These are phyloP conservation scores for Argynnis bischoffii DNA, from an alignment of 2,888 invertebrate genomes.

Conservation along the genomic window DNA sequence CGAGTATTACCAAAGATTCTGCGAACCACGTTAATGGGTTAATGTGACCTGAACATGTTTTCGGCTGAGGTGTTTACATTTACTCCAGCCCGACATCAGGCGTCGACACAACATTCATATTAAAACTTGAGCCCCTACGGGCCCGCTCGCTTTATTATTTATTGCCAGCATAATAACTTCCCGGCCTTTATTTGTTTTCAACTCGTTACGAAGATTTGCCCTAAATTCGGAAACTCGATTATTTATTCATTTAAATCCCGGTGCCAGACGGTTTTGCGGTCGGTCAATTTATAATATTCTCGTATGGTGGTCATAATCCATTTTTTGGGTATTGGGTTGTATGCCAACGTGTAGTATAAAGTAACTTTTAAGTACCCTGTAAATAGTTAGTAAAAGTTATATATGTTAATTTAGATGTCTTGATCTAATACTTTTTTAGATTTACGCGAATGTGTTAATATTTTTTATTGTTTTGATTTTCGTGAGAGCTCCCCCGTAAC, in stretches of 20 bases:
- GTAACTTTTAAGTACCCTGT: conserved; percentile 8
- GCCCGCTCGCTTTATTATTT: conserved; percentile 75
- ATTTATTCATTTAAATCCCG: conserved; percentile 70
- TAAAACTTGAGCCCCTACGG: conserved; percentile 60
- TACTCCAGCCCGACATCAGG: conserved; percentile 18
- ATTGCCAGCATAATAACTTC: conserved; percentile 73
- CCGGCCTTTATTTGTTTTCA: conserved; percentile 73
- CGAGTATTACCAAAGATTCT: conserved; percentile 3
- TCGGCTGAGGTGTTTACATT: conserved; percentile 29
- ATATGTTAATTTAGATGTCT: background rate
- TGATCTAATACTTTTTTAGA: background rate
- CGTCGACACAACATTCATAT: conserved; percentile 46
- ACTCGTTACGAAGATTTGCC: conserved; percentile 78
- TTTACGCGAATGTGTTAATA: no score
- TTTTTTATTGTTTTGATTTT: no score
- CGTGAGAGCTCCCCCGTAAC: no score
- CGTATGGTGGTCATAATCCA: conserved; percentile 29
- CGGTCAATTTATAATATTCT: conserved; percentile 32
- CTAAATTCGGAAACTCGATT: conserved; percentile 72
- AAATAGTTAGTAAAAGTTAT: conserved; percentile 8
- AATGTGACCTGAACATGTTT: conserved; percentile 17
- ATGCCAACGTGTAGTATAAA: conserved; percentile 1
- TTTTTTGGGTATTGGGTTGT: conserved; percentile 22
- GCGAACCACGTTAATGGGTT: background rate
- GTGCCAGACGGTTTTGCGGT: conserved; percentile 34